Conservation (phyloP, 2,888 invertebrate species). For the Pogonocherus hispidulus region DNA sequence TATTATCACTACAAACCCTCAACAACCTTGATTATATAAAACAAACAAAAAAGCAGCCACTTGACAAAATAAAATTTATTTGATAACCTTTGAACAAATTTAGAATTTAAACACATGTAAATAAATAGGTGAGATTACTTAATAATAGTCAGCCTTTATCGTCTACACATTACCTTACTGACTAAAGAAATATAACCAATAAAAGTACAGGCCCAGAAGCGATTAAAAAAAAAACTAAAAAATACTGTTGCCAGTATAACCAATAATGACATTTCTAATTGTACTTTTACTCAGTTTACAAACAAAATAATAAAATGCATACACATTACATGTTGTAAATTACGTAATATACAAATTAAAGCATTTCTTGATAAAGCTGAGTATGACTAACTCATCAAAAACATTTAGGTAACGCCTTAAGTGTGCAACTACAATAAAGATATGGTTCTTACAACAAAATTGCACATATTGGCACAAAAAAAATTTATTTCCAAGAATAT, state of each 20-base stretch:
- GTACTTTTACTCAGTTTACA: constrained; percentile 26
- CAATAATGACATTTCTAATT: background rate
- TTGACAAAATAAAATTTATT: constrained; percentile 40
- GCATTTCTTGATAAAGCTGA: background rate
- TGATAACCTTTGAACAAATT: constrained; percentile 38
- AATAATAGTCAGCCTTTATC: constrained; percentile 44
- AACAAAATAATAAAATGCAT: constrained; percentile 17
- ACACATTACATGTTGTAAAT: constrained; percentile 18
- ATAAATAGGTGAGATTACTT: constrained; percentile 36
- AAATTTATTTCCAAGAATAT: too few relatives aligned
- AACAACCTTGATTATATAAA: background rate
- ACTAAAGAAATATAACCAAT: constrained; percentile 29
- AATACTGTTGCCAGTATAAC: constrained; percentile 31
- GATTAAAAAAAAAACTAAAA: constrained; percentile 20
- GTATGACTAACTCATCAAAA: background rate
- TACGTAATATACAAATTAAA: constrained; percentile 8
- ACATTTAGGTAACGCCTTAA: background rate
- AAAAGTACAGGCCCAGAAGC: constrained; percentile 22
- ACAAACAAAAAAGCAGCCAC: background rate
- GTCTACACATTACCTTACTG: constrained; percentile 37
- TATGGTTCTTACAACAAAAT: constrained; percentile 8
- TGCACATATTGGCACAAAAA: constrained; percentile 23
- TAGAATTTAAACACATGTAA: constrained; percentile 34
- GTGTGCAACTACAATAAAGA: constrained; percentile 10
- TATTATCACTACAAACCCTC: too few relatives aligned